Conservation (phyloP, 2,113 vertebrate genomes). For the Cephalopholis sonnerati region DNA sequence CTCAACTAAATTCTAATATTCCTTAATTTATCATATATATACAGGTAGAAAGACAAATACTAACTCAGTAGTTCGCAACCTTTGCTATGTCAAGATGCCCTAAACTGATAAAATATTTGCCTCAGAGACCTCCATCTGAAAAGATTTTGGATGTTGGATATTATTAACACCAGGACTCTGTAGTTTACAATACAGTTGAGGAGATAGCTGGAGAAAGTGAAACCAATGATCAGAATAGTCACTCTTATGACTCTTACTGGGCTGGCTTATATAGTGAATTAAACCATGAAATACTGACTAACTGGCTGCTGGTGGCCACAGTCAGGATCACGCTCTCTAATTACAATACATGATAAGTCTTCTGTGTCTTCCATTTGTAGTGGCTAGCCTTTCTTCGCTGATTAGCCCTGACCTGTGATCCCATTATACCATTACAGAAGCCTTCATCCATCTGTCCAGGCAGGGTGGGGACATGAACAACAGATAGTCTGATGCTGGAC, state of each 20-base stretch:
- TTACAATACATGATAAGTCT: not conserved
- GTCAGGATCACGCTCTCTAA: not conserved
- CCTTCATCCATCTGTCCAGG: slow-evolving; percentile 58
- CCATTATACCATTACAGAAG: slow-evolving; percentile 61
- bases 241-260: no score
- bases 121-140: no score
- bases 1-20: not conserved
- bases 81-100: no score
- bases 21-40: not conserved
- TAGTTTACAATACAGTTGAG: no score
- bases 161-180: no score
- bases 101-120: no score
- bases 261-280: no score
- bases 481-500: slow-evolving; percentile 1
- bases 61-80: not conserved
- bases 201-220: no score
- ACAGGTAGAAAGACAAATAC: not conserved
- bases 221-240: no score
- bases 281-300: not conserved
- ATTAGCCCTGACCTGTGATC: slow-evolving; percentile 64
- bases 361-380: slow-evolving; percentile 12
- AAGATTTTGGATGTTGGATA: no score
- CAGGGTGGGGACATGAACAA: slow-evolving; percentile 3
- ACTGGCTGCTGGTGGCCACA: not conserved
- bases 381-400: slow-evolving; percentile 33